phyloP scores from a whole-genome alignment of 2,888 invertebrate species.

The Steinernema hermaphroditum region DNA sequence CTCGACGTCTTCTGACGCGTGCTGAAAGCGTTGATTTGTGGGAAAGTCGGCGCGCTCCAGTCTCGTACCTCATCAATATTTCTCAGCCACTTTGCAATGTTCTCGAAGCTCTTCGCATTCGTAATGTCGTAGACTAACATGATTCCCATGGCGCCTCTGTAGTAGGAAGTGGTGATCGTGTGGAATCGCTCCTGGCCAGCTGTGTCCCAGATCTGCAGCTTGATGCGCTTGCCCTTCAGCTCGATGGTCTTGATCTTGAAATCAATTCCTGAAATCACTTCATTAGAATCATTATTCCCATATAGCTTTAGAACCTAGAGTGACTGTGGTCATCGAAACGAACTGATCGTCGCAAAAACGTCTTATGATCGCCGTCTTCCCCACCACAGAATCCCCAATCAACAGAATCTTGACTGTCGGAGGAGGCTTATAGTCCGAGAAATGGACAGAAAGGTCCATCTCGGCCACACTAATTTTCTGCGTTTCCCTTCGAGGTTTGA shows the following conservation, averaged over 20 bases:
- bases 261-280: constrained; percentile 73
- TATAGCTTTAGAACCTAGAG: not conserved
- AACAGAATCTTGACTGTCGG: constrained; percentile 17
- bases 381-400: constrained; percentile 13
- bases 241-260: constrained; percentile 72
- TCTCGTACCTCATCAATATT: constrained; percentile 89
- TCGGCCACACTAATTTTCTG: constrained; percentile 16
- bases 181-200: constrained; percentile 98
- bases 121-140: constrained; percentile 78
- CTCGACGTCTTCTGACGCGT: constrained; percentile 98
- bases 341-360: constrained; percentile 27
- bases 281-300: not conserved
- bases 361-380: constrained; percentile 16
- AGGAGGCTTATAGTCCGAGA: not conserved
- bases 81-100: constrained; percentile 97
- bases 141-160: constrained; percentile 98
- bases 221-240: constrained; percentile 71
- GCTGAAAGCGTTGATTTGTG: constrained; percentile 39
- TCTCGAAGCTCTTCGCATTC: constrained; percentile 97
- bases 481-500: not conserved
- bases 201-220: constrained; percentile 78
- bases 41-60: not conserved
- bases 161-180: constrained; percentile 99
- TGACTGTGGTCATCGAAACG: constrained; percentile 9
- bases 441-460: not conserved